Percentiles rank a stretch among this genome's conserved stretches.
These are phyloP conservation scores for Nannoperca australis DNA, from an alignment of 2,797 vertebrate genomes.

Conservation along the genomic window DNA sequence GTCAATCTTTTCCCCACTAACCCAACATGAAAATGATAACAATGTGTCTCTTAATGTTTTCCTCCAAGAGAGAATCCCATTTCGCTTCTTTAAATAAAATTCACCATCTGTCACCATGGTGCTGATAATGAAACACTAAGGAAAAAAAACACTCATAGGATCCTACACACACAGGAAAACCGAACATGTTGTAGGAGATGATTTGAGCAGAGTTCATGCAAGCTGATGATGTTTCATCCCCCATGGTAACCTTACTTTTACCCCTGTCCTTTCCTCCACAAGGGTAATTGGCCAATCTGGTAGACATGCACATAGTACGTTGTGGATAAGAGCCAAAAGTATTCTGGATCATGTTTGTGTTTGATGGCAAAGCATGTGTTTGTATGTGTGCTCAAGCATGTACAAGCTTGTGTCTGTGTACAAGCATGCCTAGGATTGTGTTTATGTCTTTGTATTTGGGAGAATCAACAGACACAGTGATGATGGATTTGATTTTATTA, in stretches of 20 bases:
- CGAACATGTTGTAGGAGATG: conserved; percentile 47
- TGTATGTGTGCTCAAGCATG: conserved; percentile 13
- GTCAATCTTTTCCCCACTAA: conserved; percentile 53
- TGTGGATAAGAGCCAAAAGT: conserved; percentile 59
- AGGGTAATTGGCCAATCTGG: conserved; percentile 67
- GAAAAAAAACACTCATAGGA: conserved; percentile 41
- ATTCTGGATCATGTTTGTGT: conserved; percentile 36
- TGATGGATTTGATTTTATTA: conserved; percentile 77
- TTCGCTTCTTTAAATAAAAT: conserved; percentile 55
- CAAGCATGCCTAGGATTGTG: conserved; percentile 60
- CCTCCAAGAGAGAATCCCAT: conserved; percentile 52
- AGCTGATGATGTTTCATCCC: conserved; percentile 60
- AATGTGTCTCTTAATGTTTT: conserved; percentile 54
- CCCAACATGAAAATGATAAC: conserved; percentile 50
- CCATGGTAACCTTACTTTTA: conserved; percentile 59
- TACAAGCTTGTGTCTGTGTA: conserved; percentile 32
- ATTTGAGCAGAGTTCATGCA: conserved; percentile 50
- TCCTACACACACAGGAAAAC: conserved; percentile 35
- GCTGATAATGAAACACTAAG: conserved; percentile 56
- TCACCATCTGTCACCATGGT: conserved; percentile 60
- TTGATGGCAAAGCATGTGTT: conserved; percentile 8
- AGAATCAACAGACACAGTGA: conserved; percentile 64
- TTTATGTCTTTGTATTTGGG: conserved; percentile 63
- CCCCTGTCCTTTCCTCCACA: conserved; percentile 58
- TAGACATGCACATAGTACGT: conserved; percentile 39